Conservation (phyloP, 2,113 vertebrate species). For the Ctenomys sociabilis region DNA sequence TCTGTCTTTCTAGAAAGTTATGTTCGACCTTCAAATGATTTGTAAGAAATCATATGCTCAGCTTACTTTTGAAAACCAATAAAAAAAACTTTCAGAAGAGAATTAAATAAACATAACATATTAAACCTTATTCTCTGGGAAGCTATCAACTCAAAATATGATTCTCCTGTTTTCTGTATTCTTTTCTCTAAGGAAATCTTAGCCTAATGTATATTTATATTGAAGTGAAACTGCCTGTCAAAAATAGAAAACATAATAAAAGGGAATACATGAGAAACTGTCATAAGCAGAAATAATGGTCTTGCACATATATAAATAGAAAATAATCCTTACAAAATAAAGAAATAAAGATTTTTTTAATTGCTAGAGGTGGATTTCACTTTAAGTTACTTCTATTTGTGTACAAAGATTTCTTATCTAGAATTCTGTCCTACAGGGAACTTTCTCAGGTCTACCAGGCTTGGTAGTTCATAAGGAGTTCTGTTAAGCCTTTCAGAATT, state of each 20-base stretch:
- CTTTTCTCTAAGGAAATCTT: slow-evolving; percentile 2
- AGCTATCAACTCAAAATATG: slow-evolving; percentile 45
- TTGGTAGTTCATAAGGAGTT: not conserved
- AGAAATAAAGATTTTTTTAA: slow-evolving; percentile 9
- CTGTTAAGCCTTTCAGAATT: slow-evolving; percentile 38
- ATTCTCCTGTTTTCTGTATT: not conserved
- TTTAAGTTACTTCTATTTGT: not conserved
- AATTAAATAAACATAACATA: slow-evolving; percentile 18
- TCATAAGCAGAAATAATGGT: not conserved
- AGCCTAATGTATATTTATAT: slow-evolving; percentile 50
- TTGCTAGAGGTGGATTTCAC: not conserved
- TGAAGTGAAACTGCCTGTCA: not conserved
- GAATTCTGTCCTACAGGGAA: not conserved
- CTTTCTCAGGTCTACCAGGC: not conserved
- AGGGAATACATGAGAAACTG: not conserved
- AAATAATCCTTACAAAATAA: slow-evolving; percentile 25
- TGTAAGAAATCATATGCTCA: slow-evolving; percentile 39
- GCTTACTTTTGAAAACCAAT: slow-evolving; percentile 40
- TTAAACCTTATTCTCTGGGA: slow-evolving; percentile 42
- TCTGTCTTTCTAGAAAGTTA: not conserved
- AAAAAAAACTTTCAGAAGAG: slow-evolving; percentile 47
- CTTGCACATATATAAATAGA: not conserved
- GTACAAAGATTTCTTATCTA: not conserved
- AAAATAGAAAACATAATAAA: not conserved
- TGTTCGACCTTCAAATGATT: not conserved